A percentile compares a stretch with the other conserved stretches of the same genome.
phyloP scores from a whole-genome alignment of 2,113 vertebrate genomes.

The Canis aureus region DNA sequence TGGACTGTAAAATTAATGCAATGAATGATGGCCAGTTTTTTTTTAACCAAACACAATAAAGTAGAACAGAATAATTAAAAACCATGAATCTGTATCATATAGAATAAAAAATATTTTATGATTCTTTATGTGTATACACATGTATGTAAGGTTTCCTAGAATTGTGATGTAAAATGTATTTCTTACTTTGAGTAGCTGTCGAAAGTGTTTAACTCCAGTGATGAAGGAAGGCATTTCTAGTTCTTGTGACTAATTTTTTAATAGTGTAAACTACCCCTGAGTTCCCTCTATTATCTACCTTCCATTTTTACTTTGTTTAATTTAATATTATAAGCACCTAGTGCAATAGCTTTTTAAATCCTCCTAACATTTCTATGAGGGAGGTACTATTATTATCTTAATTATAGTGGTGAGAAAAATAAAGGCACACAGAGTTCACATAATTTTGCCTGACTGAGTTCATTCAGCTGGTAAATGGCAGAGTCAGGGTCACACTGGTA shows the following conservation, averaged over 20 bases:
- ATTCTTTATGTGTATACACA: background rate
- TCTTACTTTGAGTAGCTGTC: background rate
- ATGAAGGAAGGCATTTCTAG: background rate
- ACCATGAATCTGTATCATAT: background rate
- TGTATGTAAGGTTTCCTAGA: background rate
- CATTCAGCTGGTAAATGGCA: background rate
- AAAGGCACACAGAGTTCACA: background rate
- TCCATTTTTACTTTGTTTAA: background rate
- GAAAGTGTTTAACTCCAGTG: background rate
- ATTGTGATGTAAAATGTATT: background rate
- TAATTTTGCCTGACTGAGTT: background rate
- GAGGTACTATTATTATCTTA: background rate
- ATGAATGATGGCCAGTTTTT: background rate
- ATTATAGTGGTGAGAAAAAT: background rate
- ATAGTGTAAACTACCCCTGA: background rate
- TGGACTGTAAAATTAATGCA: background rate
- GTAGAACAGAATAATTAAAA: background rate
- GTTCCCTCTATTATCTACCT: background rate
- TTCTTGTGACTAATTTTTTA: background rate
- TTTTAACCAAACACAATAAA: background rate
- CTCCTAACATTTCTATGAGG: background rate
- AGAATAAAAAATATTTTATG: background rate
- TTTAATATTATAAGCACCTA: background rate
- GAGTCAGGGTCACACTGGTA: background rate
- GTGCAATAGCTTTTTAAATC: background rate